Base-by-base conservation (phyloP, 2,888 invertebrate species). In the Oligia latruncula region DNA sequence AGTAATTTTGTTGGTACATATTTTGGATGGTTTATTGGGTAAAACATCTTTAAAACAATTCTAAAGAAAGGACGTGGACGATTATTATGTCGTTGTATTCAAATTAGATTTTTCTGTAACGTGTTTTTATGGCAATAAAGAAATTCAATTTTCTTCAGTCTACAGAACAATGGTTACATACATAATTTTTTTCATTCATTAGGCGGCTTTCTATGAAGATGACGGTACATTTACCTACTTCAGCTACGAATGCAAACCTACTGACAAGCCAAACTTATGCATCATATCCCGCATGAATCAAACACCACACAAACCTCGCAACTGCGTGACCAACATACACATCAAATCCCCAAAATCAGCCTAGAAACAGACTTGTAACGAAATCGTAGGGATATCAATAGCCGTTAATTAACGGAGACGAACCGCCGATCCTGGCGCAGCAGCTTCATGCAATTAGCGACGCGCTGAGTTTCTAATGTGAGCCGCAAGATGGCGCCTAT, bases 371-470 rank as follows among this genome's bases (percentile, higher is more conserved):
- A 77, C 70, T 71, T 74, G 83, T 78, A 86, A 87, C 81, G 9
- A 91, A 92, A 90, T 89, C 83, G 88, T 78, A 82, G 78, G 77
- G 79, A 89, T 91, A 91, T 92, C 92, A 90, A 92, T 92, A 90
- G 89, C 84, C 83, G 83, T 84, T 93, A 93, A 92, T 92, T 92
- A 89, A 87, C 75, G 79, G 78, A 84, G 87, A 88, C 86, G 81
- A 87, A 79, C 85, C 74, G 74, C 68, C 80, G 89, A 86, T 81
- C 84, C 75, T 71, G 78, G 81, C 84, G 84, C 83, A 87, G 83
- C 60, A 83, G 80, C 84, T 86, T 87, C 92, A 86, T 90, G 92
- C 93, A 93, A 93, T 93, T 93, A 93, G 88, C 83, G 82, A 60
- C 73, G 78, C 73, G 78, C 83, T 77, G 84, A 83, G 73, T 74